Conservation (phyloP, 2,888 invertebrate species). For the Oxycera nigricornis region DNA sequence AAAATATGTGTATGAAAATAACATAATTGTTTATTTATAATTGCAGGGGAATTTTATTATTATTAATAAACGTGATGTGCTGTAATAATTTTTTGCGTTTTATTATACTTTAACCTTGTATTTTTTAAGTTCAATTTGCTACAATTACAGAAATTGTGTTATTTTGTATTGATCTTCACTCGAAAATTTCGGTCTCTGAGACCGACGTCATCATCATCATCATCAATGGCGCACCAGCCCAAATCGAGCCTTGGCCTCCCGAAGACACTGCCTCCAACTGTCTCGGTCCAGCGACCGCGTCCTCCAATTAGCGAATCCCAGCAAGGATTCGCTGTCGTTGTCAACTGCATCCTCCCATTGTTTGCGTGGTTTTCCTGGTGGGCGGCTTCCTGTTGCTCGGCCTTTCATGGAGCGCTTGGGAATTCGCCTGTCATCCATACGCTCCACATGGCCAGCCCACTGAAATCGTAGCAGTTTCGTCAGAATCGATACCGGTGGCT, state of each 20-base stretch:
- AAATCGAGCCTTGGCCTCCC: neutral
- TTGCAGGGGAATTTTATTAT: no score
- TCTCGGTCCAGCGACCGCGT: neutral
- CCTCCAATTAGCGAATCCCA: neutral
- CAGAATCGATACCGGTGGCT: neutral
- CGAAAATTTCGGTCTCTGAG: no score
- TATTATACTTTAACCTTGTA: no score
- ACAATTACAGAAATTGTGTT: no score
- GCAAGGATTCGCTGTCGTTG: neutral
- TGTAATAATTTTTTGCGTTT: no score
- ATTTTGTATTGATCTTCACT: no score
- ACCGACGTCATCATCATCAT: neutral
- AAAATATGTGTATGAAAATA: no score
- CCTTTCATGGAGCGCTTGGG: neutral
- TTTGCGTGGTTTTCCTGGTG: neutral
- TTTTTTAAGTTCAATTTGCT: no score
- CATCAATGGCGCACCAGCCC: neutral
- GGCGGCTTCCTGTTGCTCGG: neutral
- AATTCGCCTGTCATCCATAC: neutral
- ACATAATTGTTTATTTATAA: no score
- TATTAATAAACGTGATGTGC: no score
- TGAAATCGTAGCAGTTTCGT: neutral
- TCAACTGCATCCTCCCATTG: neutral
- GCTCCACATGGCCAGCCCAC: neutral
- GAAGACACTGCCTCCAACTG: neutral